A percentile compares a stretch with the other conserved stretches of the same genome.
phyloP scores from a whole-genome alignment of 2,113 vertebrate species.

The Apodemus sylvaticus region DNA sequence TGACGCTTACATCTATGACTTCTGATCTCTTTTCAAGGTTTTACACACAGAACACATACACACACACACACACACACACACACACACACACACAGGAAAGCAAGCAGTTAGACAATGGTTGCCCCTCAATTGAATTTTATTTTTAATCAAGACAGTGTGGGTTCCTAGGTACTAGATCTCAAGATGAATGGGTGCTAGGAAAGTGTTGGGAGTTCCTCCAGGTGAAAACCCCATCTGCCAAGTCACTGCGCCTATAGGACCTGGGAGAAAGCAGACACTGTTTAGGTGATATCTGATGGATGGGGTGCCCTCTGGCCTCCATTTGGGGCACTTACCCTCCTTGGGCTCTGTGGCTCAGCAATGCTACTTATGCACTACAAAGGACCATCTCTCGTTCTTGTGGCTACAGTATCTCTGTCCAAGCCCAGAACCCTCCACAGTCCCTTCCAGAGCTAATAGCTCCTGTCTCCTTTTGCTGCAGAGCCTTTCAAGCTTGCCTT shows the following conservation, averaged over 20 bases:
- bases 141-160: neutral
- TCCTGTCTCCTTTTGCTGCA: neutral
- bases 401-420: neutral
- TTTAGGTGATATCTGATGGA: too few species aligned
- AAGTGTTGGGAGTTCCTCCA: neutral
- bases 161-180: neutral
- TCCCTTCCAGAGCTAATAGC: neutral
- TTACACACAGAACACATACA: too few species aligned
- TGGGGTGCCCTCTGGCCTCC: neutral
- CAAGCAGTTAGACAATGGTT: neutral
- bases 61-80: neutral
- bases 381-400: neutral
- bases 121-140: neutral
- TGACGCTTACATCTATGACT: too few species aligned
- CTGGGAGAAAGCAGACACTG: neutral
- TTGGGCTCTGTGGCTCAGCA: neutral
- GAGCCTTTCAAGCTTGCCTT: neutral
- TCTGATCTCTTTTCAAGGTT: too few species aligned
- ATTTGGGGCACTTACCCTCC: fast-evolving
- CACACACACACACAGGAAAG: neutral
- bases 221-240: neutral
- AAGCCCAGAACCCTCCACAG: neutral
- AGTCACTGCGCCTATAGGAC: neutral
- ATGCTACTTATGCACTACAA: fast-evolving
- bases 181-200: too few species aligned